Conservation (phyloP, 2,888 invertebrate species). For the Tachina grossa region DNA sequence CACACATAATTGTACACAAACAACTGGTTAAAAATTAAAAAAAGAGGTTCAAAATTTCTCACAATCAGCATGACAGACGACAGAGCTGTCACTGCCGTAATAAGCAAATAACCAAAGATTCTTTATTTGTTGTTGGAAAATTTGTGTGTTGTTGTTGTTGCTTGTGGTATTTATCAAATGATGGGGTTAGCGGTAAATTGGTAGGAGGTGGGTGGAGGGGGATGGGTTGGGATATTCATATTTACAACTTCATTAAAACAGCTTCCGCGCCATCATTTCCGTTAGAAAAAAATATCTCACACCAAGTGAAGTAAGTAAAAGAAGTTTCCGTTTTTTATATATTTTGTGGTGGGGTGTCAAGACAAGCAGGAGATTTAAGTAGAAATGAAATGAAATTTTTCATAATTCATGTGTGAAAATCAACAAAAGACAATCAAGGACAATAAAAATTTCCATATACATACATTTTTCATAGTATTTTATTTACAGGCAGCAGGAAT, state of each 20-base stretch:
- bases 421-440: conserved; percentile 65
- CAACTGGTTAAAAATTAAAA: neutral
- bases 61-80: conserved; percentile 14
- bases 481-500: conserved; percentile 46
- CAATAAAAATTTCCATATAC: conserved; percentile 40
- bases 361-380: conserved; percentile 9
- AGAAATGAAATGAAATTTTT: conserved; percentile 44
- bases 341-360: neutral
- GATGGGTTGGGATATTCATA: conserved; percentile 69
- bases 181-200: conserved; percentile 1
- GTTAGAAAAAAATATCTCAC: conserved; percentile 45
- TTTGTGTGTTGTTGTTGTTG: conserved; percentile 37
- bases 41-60: neutral
- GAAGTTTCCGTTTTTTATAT: neutral
- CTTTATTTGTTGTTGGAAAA: conserved; percentile 38
- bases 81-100: conserved; percentile 1
- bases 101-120: conserved; percentile 61
- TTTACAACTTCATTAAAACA: conserved; percentile 80
- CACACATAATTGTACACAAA: neutral
- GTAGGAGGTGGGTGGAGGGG: neutral
- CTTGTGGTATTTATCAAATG: conserved; percentile 35
- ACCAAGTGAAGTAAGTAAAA: neutral
- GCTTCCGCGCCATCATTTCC: conserved; percentile 81
- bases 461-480: conserved; percentile 1
- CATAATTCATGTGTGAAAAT: conserved; percentile 72